phyloP scores from a whole-genome alignment of 2,888 invertebrate species.

The Uropetala carovei region DNA sequence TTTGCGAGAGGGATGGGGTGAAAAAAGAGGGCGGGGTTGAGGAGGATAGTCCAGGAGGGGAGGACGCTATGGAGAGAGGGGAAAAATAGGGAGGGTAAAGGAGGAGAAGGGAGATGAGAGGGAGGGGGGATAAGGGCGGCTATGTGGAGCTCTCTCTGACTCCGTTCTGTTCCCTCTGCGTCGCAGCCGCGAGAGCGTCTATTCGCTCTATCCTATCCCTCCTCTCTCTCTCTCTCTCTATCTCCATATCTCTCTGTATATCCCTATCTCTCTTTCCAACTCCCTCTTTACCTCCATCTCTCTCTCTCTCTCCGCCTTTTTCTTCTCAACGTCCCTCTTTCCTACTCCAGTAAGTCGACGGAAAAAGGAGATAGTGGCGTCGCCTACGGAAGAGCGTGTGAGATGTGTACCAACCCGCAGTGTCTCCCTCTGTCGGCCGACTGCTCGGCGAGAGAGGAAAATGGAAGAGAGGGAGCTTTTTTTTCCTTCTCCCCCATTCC shows the following conservation, averaged over 20 bases:
- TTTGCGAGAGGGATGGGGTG: background rate
- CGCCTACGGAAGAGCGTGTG: slow-evolving; percentile 40
- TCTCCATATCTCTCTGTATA: background rate
- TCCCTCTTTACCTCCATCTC: background rate
- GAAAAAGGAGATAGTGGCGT: slow-evolving; percentile 44
- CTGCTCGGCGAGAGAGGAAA: background rate
- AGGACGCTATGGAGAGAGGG: background rate
- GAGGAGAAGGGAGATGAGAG: background rate
- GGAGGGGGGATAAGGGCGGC: slow-evolving; percentile 1
- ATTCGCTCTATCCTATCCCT: too few relatives aligned
- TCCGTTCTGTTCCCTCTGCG: slow-evolving; percentile 57
- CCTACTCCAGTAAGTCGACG: slow-evolving; percentile 19
- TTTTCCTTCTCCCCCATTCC: background rate
- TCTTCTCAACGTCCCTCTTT: background rate
- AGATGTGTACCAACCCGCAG: slow-evolving; percentile 30
- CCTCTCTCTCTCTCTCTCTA: background rate
- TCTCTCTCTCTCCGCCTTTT: background rate
- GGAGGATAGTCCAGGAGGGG: background rate
- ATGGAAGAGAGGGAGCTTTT: background rate
- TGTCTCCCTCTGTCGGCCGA: slow-evolving; percentile 26
- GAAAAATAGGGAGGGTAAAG: background rate
- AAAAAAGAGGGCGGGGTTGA: background rate
- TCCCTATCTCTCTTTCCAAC: background rate
- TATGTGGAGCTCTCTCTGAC: slow-evolving; percentile 40
- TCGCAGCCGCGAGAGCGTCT: slow-evolving; percentile 28